Evolutionary conservation across 2,888 invertebrate species (phyloP).

Genomic region (Tubulanus polymorphus): DNA sequence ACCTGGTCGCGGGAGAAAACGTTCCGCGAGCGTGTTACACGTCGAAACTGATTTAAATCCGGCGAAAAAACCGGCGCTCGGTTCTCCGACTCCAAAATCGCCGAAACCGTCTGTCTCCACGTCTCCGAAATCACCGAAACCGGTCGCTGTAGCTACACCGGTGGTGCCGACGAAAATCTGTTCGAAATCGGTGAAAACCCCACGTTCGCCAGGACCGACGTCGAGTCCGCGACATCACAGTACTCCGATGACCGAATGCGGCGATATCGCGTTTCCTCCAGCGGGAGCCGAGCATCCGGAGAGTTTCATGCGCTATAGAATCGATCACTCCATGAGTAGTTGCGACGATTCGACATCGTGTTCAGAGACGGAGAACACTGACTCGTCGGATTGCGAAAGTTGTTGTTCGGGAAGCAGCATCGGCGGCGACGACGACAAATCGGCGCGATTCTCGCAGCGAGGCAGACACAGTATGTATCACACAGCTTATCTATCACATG

Average conservation of each 20-base stretch:
- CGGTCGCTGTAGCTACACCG: not conserved
- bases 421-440: slow-evolving; percentile 7
- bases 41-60: not conserved
- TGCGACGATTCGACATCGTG: slow-evolving; percentile 44
- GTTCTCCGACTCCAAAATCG: not conserved
- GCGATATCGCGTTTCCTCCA: too few species aligned
- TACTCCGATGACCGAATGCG: too few species aligned
- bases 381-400: slow-evolving; percentile 39
- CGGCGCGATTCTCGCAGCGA: slow-evolving; percentile 12
- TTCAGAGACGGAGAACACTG: slow-evolving; percentile 44
- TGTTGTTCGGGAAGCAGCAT: slow-evolving; percentile 19
- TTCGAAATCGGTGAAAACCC: not conserved
- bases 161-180: not conserved
- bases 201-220: not conserved
- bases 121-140: not conserved
- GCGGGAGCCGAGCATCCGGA: slow-evolving; percentile 37
- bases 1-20: slow-evolving; percentile 3
- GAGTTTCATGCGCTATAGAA: slow-evolving; percentile 57
- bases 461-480: slow-evolving; percentile 7
- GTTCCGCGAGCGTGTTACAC: not conserved
- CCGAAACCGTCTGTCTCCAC: not conserved
- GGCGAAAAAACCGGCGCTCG: not conserved
- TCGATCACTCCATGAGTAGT: slow-evolving; percentile 32
- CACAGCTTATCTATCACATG: too few species aligned
- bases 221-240: too few species aligned